phyloP scores from a whole-genome alignment of 2,797 vertebrate species.

The Iguana delicatissima region DNA sequence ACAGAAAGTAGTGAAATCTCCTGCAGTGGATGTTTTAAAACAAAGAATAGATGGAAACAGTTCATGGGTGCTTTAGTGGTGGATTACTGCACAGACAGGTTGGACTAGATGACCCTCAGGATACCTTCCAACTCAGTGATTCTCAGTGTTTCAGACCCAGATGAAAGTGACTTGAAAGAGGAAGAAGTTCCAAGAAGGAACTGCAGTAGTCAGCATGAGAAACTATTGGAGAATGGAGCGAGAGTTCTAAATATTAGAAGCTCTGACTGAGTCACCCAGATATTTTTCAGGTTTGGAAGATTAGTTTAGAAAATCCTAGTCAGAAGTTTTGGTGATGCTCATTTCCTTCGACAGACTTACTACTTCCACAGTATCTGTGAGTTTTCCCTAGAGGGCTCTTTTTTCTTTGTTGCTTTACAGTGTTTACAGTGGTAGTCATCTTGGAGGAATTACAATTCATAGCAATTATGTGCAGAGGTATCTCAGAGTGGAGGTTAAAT shows the following conservation, averaged over 20 bases:
- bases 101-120: no score
- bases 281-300: neutral
- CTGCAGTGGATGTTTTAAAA: no score
- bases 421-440: neutral
- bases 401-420: neutral
- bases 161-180: neutral
- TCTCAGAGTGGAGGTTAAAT: slow-evolving; percentile 51
- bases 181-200: neutral
- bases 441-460: slow-evolving; percentile 24
- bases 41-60: no score
- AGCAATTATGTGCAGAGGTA: slow-evolving; percentile 51
- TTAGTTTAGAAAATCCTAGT: slow-evolving; percentile 5
- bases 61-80: no score
- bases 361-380: neutral
- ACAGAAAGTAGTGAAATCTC: no score
- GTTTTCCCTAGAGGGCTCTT: neutral
- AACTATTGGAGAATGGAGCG: neutral
- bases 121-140: no score
- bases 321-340: neutral
- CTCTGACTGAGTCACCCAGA: neutral
- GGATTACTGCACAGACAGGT: no score
- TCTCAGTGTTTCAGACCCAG: neutral
- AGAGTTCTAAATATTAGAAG: neutral
- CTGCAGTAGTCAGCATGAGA: neutral
- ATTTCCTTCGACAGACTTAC: slow-evolving; percentile 3